Evolutionary conservation across 2,888 invertebrate species (phyloP), one percentile per base, ranked within the genome.

Genomic region (Leucania comma): DNA sequence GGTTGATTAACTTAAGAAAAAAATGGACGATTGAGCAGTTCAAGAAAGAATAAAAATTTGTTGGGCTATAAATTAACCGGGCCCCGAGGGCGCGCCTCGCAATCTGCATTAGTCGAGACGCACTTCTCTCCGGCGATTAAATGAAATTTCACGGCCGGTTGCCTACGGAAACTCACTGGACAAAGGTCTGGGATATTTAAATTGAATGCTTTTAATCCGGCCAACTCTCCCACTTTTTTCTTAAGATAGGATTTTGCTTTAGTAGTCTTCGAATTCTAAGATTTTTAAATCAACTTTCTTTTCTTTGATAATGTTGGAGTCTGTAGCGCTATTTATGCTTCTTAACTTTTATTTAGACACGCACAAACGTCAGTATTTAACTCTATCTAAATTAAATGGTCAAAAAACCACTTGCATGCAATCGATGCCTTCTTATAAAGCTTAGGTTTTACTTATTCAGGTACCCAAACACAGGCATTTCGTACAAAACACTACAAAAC

Each of bases 51-150:
- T 94, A 94, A 94, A 95, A 94, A 93, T 94, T 94, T 93, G 94
- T 94, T 93, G 91, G 91, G 93, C 92, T 91, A 94, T 95, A 95
- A 95, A 95, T 95, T 95, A 95, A 93, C 92, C 90, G 86, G 88
- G 87, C 89, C 91, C 89, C 86, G 87, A 85, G 91, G 92, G 92
- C 85, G 89, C 91, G 89, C 84, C 89, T 91, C 92, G 92, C 94
- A 94, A 94, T 95, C 95, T 95, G 95, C 95, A 95, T 95, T 95
- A 95, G 93, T 90, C 87, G 90, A 91, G 94, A 93, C 94, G 94
- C 95, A 95, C 94, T 94, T 92, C 93, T 94, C 93, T 92, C 90
- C 88, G 84, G 87, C 94, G 94, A 94, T 95, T 95, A 95, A 95
- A 95, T 95, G 94, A 95, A 94, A 94, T 95, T 94, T 95, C 94